phyloP scores from a whole-genome alignment of 2,888 invertebrate genomes.

The Amiota mariae region DNA sequence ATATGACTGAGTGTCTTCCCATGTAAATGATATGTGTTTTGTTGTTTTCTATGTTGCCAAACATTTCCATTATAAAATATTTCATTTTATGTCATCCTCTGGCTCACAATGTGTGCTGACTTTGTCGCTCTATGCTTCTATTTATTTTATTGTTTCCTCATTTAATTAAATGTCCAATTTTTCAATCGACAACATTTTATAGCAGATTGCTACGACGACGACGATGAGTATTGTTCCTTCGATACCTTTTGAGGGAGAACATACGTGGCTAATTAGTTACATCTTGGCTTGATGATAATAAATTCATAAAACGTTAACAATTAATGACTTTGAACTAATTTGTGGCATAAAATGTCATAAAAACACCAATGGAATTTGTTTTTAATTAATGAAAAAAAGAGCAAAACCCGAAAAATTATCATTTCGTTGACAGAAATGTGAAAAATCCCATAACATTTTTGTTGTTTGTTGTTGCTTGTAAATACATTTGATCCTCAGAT shows the following conservation, averaged over 20 bases:
- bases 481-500: too few relatives aligned
- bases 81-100: not conserved
- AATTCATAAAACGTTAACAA: too few relatives aligned
- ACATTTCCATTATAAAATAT: conserved; percentile 26
- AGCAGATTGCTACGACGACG: too few relatives aligned
- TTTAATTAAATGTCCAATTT: not conserved
- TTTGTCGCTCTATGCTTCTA: too few relatives aligned
- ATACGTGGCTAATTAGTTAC: not conserved
- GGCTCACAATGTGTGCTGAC: not conserved
- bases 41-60: not conserved
- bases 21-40: too few relatives aligned
- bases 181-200: not conserved
- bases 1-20: too few relatives aligned
- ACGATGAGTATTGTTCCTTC: too few relatives aligned
- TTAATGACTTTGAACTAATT: too few relatives aligned
- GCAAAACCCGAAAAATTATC: not conserved
- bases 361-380: not conserved
- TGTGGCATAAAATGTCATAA: not conserved
- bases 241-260: not conserved
- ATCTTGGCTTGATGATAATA: too few relatives aligned
- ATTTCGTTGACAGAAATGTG: not conserved
- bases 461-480: too few relatives aligned
- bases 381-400: conserved; percentile 8
- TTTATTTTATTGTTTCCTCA: not conserved
- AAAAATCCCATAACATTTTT: not conserved